Conservation (phyloP, 1,140 invertebrate genomes). For the Monochamus saltuarius region DNA sequence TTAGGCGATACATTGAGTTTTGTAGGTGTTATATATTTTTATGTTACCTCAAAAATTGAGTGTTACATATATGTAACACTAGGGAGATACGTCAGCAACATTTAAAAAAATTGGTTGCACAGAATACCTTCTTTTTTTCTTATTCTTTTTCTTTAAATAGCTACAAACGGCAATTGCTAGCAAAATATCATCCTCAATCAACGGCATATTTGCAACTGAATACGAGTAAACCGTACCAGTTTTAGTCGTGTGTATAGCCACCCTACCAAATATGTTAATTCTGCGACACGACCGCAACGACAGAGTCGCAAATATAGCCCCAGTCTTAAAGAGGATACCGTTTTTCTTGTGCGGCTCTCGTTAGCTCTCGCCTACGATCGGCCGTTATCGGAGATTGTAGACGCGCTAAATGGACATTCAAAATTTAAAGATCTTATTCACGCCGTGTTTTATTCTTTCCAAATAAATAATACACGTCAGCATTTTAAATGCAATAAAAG, state of each 20-base stretch:
- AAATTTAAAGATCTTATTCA: no score
- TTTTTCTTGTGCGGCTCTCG: not conserved
- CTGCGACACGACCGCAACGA: no score
- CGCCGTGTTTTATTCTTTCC: no score
- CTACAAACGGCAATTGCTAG: no score
- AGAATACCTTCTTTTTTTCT: no score
- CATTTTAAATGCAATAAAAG: no score
- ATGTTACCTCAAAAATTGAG: slow-evolving; percentile 4
- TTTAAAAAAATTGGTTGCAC: not conserved
- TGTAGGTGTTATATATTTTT: not conserved
- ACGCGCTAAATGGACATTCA: no score
- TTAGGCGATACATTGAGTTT: not conserved
- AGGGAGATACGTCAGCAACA: slow-evolving; percentile 1
- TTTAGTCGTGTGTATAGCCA: not conserved
- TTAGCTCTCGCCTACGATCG: no score
- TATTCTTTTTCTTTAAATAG: no score
- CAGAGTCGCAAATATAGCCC: not conserved
- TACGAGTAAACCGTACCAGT: not conserved
- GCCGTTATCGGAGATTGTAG: no score
- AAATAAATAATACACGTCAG: no score
- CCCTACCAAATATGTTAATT: not conserved
- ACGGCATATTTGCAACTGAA: not conserved
- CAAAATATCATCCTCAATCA: not conserved
- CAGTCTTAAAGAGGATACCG: not conserved
- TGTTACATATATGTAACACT: slow-evolving; percentile 21